A percentile compares a stretch with the other conserved stretches of the same genome.
Evolutionary conservation across 2,888 invertebrate species (phyloP).

Genomic region (Perizoma affinitatum): DNA sequence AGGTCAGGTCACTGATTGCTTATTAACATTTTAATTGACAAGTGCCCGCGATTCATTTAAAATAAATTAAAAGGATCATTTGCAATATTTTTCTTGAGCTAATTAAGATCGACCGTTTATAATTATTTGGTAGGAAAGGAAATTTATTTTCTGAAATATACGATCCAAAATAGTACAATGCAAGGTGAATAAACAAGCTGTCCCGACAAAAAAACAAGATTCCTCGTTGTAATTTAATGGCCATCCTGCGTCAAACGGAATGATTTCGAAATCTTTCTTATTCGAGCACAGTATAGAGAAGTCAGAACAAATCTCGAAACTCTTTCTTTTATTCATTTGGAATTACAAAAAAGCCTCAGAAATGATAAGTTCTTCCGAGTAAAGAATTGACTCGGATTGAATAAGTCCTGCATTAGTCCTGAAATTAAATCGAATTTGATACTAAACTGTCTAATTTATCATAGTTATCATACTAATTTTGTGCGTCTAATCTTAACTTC

Average conservation of each 20-base stretch:
- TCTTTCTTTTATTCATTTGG: too few relatives aligned
- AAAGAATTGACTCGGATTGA: too few relatives aligned
- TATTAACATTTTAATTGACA: constrained; percentile 16
- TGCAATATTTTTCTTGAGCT: neutral
- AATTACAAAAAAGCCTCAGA: too few relatives aligned
- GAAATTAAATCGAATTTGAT: too few relatives aligned
- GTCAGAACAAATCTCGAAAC: neutral
- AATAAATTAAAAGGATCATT: neutral
- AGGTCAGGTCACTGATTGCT: neutral
- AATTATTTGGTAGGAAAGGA: neutral
- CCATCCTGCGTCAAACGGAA: constrained; percentile 31
- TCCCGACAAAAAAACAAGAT: constrained; percentile 29
- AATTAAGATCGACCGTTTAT: neutral
- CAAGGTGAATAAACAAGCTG: constrained; percentile 5
- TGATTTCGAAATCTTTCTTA: constrained; percentile 23
- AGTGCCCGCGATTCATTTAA: neutral
- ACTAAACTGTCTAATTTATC: too few relatives aligned
- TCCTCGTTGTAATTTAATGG: constrained; percentile 33
- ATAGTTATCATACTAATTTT: too few relatives aligned
- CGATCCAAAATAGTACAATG: too few relatives aligned
- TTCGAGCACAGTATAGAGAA: neutral
- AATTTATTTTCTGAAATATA: neutral
- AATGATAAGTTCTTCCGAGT: too few relatives aligned
- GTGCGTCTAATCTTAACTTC: too few relatives aligned
- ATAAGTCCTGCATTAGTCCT: too few relatives aligned